Percentiles rank a stretch among this genome's conserved stretches.
These are phyloP conservation scores for Hycleus cichorii DNA, from an alignment of 1,140 invertebrate species.

Conservation along the genomic window DNA sequence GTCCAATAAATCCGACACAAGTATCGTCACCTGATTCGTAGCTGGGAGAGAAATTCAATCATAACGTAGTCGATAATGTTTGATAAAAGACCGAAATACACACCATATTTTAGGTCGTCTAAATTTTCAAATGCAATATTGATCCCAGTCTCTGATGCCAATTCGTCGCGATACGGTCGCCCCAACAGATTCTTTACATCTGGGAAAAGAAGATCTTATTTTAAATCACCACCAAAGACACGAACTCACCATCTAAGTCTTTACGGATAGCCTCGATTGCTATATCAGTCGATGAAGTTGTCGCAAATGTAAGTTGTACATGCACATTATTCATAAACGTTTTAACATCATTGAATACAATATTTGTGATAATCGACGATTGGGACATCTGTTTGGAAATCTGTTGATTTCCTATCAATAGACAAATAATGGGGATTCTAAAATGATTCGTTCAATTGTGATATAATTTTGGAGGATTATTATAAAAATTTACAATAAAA, in stretches of 20 bases:
- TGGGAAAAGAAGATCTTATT: slow-evolving; percentile 31
- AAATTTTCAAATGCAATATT: slow-evolving; percentile 55
- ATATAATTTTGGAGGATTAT: background rate
- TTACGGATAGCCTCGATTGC: slow-evolving; percentile 50
- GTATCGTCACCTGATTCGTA: slow-evolving; percentile 12
- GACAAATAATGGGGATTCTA: slow-evolving; percentile 45
- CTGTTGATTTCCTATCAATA: slow-evolving; percentile 54
- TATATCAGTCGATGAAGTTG: slow-evolving; percentile 53
- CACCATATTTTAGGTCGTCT: slow-evolving; percentile 54
- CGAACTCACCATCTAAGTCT: slow-evolving; percentile 54
- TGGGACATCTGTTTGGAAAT: slow-evolving; percentile 46
- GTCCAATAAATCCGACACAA: slow-evolving; percentile 47
- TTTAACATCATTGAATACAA: slow-evolving; percentile 51
- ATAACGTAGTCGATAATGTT: slow-evolving; percentile 4
- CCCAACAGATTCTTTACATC: slow-evolving; percentile 59
- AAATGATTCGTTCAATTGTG: slow-evolving; percentile 8
- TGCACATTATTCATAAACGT: slow-evolving; percentile 52
- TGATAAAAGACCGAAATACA: slow-evolving; percentile 7
- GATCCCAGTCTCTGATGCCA: slow-evolving; percentile 57
- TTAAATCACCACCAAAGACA: background rate
- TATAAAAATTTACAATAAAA: slow-evolving; percentile 40
- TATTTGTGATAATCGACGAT: slow-evolving; percentile 46
- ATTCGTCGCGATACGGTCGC: slow-evolving; percentile 54
- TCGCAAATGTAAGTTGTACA: slow-evolving; percentile 50
- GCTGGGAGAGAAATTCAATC: slow-evolving; percentile 12